A percentile compares a stretch with the other conserved stretches of the same genome.
Conservation (phyloP, 2,888 invertebrate species). For the Cheiracanthium punctorium region DNA sequence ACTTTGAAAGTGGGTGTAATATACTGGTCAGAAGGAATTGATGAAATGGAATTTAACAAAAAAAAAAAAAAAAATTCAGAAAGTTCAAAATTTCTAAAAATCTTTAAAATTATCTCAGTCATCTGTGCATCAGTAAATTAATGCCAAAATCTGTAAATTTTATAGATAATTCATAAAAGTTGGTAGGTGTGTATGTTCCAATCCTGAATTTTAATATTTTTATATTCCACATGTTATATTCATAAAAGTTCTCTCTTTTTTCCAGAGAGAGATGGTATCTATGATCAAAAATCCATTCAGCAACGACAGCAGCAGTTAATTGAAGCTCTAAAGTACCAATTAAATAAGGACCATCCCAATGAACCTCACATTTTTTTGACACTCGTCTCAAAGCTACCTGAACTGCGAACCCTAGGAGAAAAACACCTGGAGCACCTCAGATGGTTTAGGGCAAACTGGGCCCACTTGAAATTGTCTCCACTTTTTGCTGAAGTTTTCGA, state of each 20-base stretch:
- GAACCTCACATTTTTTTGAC: constrained; percentile 80
- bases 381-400: constrained; percentile 82
- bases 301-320: constrained; percentile 87
- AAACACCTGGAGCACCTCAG: constrained; percentile 89
- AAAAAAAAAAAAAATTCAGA: no score
- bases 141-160: no score
- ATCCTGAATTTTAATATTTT: no score
- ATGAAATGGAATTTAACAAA: no score
- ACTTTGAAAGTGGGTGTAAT: no score
- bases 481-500: constrained; percentile 97
- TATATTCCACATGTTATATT: not conserved
- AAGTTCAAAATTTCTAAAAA: no score
- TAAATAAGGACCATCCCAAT: constrained; percentile 80
- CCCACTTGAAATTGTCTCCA: constrained; percentile 85
- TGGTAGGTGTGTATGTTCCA: no score
- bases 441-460: constrained; percentile 91
- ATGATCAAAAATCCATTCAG: constrained; percentile 86
- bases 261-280: constrained; percentile 86
- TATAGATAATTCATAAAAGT: no score
- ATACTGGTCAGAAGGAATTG: no score
- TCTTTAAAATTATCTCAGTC: no score
- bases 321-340: constrained; percentile 90
- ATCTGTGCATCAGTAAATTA: no score
- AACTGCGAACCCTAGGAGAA: constrained; percentile 86
- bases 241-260: not conserved